Base-by-base conservation (phyloP, 2,797 vertebrate genomes). In the Acanthiza pusilla region DNA sequence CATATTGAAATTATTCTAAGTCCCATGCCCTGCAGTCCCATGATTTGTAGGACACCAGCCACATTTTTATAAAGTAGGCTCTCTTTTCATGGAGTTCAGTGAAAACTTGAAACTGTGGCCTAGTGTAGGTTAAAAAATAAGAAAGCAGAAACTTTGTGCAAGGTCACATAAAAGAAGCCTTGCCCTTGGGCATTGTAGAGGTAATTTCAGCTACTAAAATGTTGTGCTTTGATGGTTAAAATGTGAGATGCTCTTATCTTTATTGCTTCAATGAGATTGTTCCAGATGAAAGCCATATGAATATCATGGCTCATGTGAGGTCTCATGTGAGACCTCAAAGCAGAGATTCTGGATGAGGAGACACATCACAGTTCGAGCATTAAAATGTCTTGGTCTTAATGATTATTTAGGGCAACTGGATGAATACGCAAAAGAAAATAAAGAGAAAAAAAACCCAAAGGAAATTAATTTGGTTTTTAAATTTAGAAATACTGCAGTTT, bases 371-470 rank as follows among this genome's bases (percentile, higher is more conserved):
- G 17, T 13, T 42, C 2, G 2, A 74, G 13, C 21, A 50, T 40
- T 68, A 55, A 55, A 11, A 8, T 73, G 7, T 30, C 22, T 43
- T 47, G 34, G 15, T 79, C 32, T n/a, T 34, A 25, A 32, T 17
- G 20, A 16, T 54, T 53, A 21, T 61, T 73, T 29, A 40, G 13
- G 40, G 54, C 8, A 63, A 14, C 21, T 80, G 53, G 38, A 76
- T 70, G 47, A 86, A 58, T 22, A 50, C 2, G 2, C 5, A 9
- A 26, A 36, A 58, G 23, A 7, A 47, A 40, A 29, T 47, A 42
- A 51, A 2, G 0, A 2, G 2, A 5, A 2, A 0, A 0, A 10
- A 4, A 26, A 67, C 40, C 7, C 9, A 58, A 9, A 1, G 2
- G 5, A 48, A 51, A 61, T 57, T 9, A 19, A 25, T 76, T 53